Evolutionary conservation across 2,113 vertebrate genomes (phyloP), one percentile per base, ranked within the genome.

Genomic region (Pterocles burchelli): DNA sequence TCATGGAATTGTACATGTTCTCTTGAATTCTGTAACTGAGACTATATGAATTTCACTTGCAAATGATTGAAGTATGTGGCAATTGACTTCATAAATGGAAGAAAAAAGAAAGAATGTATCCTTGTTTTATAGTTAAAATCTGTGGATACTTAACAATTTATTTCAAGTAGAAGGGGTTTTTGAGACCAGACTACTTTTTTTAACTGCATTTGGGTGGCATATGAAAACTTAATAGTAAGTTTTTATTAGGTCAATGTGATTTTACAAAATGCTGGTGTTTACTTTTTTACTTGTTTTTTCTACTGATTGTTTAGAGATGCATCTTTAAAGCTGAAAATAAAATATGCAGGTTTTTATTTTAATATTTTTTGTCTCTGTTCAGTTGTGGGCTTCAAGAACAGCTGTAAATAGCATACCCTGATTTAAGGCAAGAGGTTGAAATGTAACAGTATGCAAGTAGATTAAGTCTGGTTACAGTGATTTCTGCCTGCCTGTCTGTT

Each of bases 271-370:
- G 38, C 34, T 3, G 17, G 13, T 85, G 67, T 90, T 94, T 90
- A 83, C 85, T 90, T 95, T 92, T 97, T 89, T 63, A 91, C 84
- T 85, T 79, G 33, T 29, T 89, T 95, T 96, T 94, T 91, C 83
- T 94, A 96, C 83, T 63, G 51, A 49, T 84, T 80, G 76, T 92
- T 84, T 86, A 95, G 91, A 70, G 28, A 29, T 89, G 51, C 61
- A 68, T 86, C 85, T 94, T 81, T 61, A 92, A 93, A 92, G 79
- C 57, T 79, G 88, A 89, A 91, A 95, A 96, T 94, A 96, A 95
- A 96, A 90, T 54, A 29, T 0, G 9, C 5, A 3, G 2, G 4
- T 65, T 95, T 95, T 91, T 78, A 93, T 73, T 88, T 70, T 83
- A 79, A 4, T 67, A 17, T 11, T 58, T 91, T 73, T 71, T 73